phyloP scores from a whole-genome alignment of 2,888 invertebrate species.

The Anaspis maculata region DNA sequence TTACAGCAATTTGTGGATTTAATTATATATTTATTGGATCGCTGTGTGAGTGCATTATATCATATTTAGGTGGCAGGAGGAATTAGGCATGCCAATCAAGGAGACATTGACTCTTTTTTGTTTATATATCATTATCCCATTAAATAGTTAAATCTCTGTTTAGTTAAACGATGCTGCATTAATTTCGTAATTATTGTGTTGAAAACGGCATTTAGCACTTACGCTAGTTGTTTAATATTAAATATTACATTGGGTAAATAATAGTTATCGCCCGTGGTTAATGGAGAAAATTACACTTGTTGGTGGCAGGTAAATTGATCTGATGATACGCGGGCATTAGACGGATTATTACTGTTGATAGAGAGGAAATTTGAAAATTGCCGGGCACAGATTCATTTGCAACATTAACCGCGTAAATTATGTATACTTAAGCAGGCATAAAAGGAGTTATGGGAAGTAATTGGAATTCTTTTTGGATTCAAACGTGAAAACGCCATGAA shows the following conservation, averaged over 20 bases:
- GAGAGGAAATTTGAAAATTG: too few relatives aligned
- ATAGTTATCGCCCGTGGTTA: conserved; percentile 20
- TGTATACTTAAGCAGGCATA: too few relatives aligned
- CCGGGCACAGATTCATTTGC: too few relatives aligned
- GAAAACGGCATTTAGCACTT: conserved; percentile 21
- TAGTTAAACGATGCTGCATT: conserved; percentile 18
- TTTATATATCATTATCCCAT: conserved; percentile 35
- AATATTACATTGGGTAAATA: conserved; percentile 9
- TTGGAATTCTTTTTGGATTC: too few relatives aligned
- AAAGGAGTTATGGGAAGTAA: too few relatives aligned
- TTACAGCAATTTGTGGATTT: conserved; percentile 40
- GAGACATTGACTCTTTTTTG: conserved; percentile 32
- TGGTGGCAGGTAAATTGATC: too few relatives aligned
- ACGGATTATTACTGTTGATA: too few relatives aligned
- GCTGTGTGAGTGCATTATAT: conserved; percentile 30
- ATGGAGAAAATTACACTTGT: too few relatives aligned
- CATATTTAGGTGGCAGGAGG: conserved; percentile 30
- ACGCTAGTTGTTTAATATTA: conserved; percentile 15
- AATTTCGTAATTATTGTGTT: conserved; percentile 24
- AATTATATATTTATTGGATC: conserved; percentile 39
- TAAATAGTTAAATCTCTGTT: conserved; percentile 28
- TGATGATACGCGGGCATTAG: too few relatives aligned
- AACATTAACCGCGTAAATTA: too few relatives aligned
- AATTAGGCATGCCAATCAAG: conserved; percentile 38
- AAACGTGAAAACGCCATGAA: too few relatives aligned